These are phyloP conservation scores for Pseudorectes ferrugineus DNA, from an alignment of 2,113 vertebrate genomes.

Conservation along the genomic window DNA sequence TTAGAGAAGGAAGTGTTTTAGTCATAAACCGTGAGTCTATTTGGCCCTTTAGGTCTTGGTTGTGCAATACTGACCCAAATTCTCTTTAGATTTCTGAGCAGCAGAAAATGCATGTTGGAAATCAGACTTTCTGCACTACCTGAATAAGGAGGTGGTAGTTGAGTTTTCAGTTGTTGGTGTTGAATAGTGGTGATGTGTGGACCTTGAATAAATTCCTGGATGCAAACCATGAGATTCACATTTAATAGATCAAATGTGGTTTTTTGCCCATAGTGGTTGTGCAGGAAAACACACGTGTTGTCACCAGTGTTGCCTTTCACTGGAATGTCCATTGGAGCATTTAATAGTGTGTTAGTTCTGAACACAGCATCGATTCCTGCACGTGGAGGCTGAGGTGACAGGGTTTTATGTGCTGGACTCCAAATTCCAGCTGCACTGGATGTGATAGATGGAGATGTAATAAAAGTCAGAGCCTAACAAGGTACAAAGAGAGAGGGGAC, in stretches of 20 bases:
- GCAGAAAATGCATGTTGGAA: not conserved
- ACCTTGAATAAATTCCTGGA: not conserved
- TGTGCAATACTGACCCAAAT: not conserved
- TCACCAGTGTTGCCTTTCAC: not conserved
- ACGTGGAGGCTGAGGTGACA: accelerated
- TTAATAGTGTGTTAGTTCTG: not conserved
- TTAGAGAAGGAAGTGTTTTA: not conserved
- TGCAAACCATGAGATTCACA: not conserved
- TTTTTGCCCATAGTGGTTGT: not conserved
- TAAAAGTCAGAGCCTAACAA: not conserved
- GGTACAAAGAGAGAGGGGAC: not conserved
- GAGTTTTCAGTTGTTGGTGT: not conserved
- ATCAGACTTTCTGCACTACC: not conserved
- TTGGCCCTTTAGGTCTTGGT: not conserved
- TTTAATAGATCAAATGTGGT: not conserved
- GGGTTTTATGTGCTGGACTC: not conserved
- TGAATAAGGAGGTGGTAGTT: not conserved
- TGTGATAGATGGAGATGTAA: not conserved
- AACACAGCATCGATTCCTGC: not conserved
- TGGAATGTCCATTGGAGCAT: not conserved
- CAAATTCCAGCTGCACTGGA: not conserved
- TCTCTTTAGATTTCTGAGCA: not conserved
- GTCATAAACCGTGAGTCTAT: not conserved
- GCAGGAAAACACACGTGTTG: accelerated
- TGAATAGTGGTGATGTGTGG: not conserved